A percentile compares a stretch with the other conserved stretches of the same genome.
Evolutionary conservation across 2,797 vertebrate species (phyloP).

Genomic region (Enteromius thamalakanensis): DNA sequence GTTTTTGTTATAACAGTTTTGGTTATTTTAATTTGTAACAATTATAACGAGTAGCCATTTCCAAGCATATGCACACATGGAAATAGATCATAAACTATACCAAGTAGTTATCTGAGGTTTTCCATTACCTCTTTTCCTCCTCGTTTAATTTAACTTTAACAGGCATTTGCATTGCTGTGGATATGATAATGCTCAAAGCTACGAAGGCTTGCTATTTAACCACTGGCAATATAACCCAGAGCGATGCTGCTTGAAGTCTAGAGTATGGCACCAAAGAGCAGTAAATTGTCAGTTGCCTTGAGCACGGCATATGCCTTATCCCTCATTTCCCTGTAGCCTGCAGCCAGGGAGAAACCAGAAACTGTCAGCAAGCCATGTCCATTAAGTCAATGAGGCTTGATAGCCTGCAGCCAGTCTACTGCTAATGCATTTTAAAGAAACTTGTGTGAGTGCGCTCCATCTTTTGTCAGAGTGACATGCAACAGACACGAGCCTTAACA

Average conservation of each 20-base stretch:
- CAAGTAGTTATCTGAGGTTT: not conserved
- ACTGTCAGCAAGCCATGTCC: constrained; percentile 52
- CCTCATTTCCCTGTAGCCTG: constrained; percentile 44
- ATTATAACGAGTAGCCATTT: not conserved
- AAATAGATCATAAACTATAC: constrained; percentile 1
- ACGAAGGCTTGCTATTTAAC: constrained; percentile 23
- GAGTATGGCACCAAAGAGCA: constrained; percentile 47
- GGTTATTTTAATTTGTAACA: not conserved
- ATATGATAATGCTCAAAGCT: constrained; percentile 26
- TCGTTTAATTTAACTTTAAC: constrained; percentile 2
- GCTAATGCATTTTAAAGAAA: constrained; percentile 51
- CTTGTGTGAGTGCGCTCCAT: constrained; percentile 40
- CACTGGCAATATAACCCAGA: constrained; percentile 18
- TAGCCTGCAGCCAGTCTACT: constrained; percentile 64
- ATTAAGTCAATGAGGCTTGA: constrained; percentile 60
- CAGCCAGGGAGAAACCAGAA: constrained; percentile 49
- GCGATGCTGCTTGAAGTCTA: constrained; percentile 35
- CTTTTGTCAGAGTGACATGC: constrained; percentile 47
- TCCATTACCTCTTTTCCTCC: not conserved
- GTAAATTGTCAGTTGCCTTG: constrained; percentile 44
- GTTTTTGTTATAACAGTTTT: not conserved
- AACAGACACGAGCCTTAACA: constrained; percentile 43
- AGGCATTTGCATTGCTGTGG: constrained; percentile 22
- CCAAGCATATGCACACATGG: not conserved
- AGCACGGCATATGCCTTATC: constrained; percentile 50